These are phyloP conservation scores for Piliocolobus tephrosceles DNA, from an alignment of 2,113 vertebrate genomes.

Conservation along the genomic window DNA sequence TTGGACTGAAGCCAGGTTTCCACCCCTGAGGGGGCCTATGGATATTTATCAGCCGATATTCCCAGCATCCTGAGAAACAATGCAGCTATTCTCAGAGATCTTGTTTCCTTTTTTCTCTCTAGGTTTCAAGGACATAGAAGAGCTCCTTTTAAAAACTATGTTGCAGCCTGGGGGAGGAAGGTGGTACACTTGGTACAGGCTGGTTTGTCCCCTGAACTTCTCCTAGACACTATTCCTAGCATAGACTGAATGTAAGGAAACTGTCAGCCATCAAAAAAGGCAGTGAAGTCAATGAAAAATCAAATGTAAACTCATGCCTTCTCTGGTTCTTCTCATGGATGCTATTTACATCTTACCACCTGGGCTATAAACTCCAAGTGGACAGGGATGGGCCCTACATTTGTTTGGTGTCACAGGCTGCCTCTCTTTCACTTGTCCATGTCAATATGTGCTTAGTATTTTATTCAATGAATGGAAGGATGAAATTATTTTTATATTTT, in stretches of 20 bases:
- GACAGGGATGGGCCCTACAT: neutral
- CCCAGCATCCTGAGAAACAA: neutral
- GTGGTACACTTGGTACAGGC: neutral
- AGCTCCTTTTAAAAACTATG: neutral
- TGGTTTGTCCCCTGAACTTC: no score
- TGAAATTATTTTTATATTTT: neutral
- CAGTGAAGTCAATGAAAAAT: neutral
- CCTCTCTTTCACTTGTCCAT: neutral
- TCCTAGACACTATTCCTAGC: neutral
- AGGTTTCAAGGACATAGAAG: neutral
- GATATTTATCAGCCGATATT: no score
- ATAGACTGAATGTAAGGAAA: neutral
- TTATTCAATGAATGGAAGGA: neutral
- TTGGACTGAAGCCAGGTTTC: neutral
- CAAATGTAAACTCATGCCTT: neutral
- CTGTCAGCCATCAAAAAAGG: neutral
- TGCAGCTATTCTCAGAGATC: neutral
- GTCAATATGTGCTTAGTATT: neutral
- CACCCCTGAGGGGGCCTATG: accelerated
- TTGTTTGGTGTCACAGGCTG: neutral
- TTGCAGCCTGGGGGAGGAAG: neutral
- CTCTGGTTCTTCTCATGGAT: neutral
- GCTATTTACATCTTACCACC: neutral
- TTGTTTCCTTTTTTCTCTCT: neutral
- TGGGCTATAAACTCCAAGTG: neutral